A percentile compares a stretch with the other conserved stretches of the same genome.
These are phyloP conservation scores for Macroglossus sobrinus DNA, from an alignment of 2,113 vertebrate genomes.

Conservation along the genomic window DNA sequence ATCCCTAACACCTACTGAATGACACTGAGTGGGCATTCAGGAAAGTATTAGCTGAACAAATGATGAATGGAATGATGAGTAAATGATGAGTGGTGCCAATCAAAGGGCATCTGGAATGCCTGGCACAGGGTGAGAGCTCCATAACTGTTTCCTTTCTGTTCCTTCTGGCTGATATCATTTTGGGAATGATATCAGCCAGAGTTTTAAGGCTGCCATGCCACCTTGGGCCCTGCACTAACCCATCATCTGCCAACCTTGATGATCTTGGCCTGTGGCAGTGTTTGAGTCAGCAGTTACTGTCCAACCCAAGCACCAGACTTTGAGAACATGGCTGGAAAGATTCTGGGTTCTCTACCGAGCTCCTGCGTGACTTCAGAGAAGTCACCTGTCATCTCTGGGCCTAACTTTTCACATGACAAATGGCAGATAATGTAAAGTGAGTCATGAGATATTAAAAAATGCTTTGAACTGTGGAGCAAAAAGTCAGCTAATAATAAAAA, in stretches of 20 bases:
- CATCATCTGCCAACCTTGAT: fast-evolving
- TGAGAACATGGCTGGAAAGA: not conserved
- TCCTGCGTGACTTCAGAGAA: not conserved
- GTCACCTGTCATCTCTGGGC: not conserved
- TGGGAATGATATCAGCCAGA: not conserved
- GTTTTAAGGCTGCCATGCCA: not conserved
- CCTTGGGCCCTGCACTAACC: not conserved
- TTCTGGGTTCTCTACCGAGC: not conserved
- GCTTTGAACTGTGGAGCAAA: not conserved
- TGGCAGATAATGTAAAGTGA: not conserved
- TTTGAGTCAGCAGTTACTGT: not conserved
- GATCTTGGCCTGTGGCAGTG: not conserved
- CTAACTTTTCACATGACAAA: not conserved
- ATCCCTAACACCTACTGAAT: not conserved
- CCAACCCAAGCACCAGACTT: not conserved
- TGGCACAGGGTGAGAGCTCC: not conserved
- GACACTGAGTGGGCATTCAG: not conserved
- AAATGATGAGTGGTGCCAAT: not conserved
- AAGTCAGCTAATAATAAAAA: not conserved
- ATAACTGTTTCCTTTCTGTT: not conserved
- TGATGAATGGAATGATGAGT: too few species aligned
- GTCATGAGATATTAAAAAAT: not conserved
- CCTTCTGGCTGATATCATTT: not conserved
- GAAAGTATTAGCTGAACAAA: not conserved
- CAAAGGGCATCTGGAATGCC: not conserved